phyloP scores from a whole-genome alignment of 2,888 invertebrate genomes.

The Pachycephus smyrnensis region DNA sequence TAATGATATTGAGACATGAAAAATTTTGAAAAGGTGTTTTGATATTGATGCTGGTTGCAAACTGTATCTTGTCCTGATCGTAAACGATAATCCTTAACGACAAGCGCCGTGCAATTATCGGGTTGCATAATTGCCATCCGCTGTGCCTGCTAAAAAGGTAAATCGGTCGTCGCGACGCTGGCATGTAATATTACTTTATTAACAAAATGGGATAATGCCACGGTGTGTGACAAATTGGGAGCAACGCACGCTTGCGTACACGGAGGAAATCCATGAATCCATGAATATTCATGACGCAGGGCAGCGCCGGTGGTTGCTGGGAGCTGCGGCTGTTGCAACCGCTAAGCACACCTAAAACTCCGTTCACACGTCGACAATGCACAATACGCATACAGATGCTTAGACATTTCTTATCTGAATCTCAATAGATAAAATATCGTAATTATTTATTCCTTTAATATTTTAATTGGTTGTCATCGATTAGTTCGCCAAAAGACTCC shows the following conservation, averaged over 20 bases:
- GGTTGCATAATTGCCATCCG: constrained; percentile 49
- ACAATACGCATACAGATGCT: neutral
- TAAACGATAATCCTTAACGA: neutral
- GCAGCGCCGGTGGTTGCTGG: constrained; percentile 26
- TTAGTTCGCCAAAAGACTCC: too few species aligned
- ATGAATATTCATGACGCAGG: constrained; percentile 60
- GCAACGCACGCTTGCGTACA: constrained; percentile 56
- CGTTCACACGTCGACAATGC: constrained; percentile 41
- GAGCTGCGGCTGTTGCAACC: neutral
- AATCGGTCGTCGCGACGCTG: constrained; percentile 40
- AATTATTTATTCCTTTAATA: too few species aligned
- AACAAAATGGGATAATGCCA: constrained; percentile 64
- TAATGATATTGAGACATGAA: too few species aligned
- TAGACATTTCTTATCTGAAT: too few species aligned
- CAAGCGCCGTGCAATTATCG: constrained; percentile 37
- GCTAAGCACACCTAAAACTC: constrained; percentile 25
- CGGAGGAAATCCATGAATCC: constrained; percentile 35
- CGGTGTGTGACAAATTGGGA: constrained; percentile 67
- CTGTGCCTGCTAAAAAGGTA: constrained; percentile 31
- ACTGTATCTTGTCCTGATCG: too few species aligned
- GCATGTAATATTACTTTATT: constrained; percentile 60
- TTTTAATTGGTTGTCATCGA: too few species aligned
- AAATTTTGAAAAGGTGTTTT: too few species aligned
- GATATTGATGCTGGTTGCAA: too few species aligned
- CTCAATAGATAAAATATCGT: too few species aligned